Conservation (phyloP, 1,140 invertebrate species). For the Eueides isabella region DNA sequence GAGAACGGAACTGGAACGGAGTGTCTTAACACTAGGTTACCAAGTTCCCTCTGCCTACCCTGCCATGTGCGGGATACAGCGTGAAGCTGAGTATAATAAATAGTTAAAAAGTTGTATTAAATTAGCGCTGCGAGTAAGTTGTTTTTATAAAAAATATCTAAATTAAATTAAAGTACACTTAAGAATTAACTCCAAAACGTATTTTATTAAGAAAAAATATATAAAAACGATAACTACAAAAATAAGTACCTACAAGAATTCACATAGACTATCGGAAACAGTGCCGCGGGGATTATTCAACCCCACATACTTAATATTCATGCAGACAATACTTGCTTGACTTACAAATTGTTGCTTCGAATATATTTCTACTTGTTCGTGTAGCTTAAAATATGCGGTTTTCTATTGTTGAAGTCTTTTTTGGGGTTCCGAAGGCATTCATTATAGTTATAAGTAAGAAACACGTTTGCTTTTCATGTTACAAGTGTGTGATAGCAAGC, state of each 20-base stretch:
- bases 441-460: neutral
- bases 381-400: neutral
- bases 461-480: no score
- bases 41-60: neutral
- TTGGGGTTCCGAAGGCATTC: neutral
- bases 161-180: no score
- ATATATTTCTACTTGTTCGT: neutral
- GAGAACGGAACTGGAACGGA: neutral
- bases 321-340: constrained; percentile 8
- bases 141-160: no score
- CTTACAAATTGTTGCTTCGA: neutral
- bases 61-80: neutral
- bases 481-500: no score
- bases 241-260: no score
- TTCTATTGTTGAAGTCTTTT: neutral
- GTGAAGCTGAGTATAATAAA: neutral
- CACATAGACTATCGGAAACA: neutral
- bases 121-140: no score
- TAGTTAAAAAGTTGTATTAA: no score
- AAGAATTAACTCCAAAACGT: no score
- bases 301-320: constrained; percentile 7
- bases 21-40: neutral
- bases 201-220: no score
- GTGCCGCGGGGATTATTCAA: neutral
- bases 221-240: neutral